These are phyloP conservation scores for Caenorhabditis panamensis DNA, from an alignment of 2,888 invertebrate species.

Conservation along the genomic window DNA sequence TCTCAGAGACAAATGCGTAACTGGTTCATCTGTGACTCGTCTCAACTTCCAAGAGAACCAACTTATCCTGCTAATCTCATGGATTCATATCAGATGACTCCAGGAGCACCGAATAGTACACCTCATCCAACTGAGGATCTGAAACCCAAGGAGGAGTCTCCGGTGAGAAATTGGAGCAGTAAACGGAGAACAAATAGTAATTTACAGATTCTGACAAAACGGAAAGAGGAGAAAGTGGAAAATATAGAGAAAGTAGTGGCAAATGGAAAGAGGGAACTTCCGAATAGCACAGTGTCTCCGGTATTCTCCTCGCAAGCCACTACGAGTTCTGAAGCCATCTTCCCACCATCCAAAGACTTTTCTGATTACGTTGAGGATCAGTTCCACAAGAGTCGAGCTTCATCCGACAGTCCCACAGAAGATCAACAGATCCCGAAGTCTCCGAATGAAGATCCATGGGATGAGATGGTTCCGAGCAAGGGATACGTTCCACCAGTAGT, in stretches of 20 bases:
- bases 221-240: slow-evolving; percentile 32
- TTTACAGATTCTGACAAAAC: slow-evolving; percentile 52
- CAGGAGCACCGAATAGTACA: slow-evolving; percentile 18
- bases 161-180: slow-evolving; percentile 15
- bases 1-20: slow-evolving; percentile 69
- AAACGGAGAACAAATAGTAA: background rate
- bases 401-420: slow-evolving; percentile 46
- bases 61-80: slow-evolving; percentile 54
- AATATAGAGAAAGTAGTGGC: background rate
- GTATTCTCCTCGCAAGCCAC: slow-evolving; percentile 43
- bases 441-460: slow-evolving; percentile 58
- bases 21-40: slow-evolving; percentile 79
- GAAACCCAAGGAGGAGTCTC: slow-evolving; percentile 51
- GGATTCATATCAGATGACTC: slow-evolving; percentile 45
- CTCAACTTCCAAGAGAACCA: slow-evolving; percentile 77
- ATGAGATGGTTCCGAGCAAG: slow-evolving; percentile 25
- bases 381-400: slow-evolving; percentile 52
- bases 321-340: slow-evolving; percentile 42
- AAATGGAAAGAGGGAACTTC: too few relatives aligned
- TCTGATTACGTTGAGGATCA: slow-evolving; percentile 57
- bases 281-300: slow-evolving; percentile 26
- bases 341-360: slow-evolving; percentile 57
- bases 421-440: slow-evolving; percentile 43
- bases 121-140: slow-evolving; percentile 34
- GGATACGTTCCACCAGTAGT: slow-evolving; percentile 44